Conservation (phyloP, 2,797 vertebrate species). For the Gouania willdenowi region DNA sequence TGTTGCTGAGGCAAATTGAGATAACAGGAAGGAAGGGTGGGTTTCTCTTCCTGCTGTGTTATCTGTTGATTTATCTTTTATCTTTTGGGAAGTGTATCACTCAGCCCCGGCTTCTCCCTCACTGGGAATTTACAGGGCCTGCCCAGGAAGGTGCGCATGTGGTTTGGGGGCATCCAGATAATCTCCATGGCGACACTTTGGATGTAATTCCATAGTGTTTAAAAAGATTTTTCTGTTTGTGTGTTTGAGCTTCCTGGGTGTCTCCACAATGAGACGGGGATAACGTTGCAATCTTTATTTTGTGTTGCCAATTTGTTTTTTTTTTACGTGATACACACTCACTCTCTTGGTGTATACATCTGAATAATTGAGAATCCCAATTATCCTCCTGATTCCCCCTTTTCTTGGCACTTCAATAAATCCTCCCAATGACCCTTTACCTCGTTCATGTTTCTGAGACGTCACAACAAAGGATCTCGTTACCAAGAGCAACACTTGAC, state of each 20-base stretch:
- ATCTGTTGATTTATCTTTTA: constrained; percentile 70
- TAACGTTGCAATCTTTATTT: constrained; percentile 23
- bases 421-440: constrained; percentile 3
- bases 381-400: neutral
- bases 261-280: constrained; percentile 38
- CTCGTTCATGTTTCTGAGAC: constrained; percentile 2
- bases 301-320: constrained; percentile 7
- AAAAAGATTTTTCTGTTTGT: constrained; percentile 21
- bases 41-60: constrained; percentile 48
- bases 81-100: constrained; percentile 65
- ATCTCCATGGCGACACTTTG: constrained; percentile 46
- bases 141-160: constrained; percentile 50
- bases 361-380: neutral
- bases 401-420: neutral
- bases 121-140: constrained; percentile 48
- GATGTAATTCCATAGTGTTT: constrained; percentile 34
- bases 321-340: constrained; percentile 1
- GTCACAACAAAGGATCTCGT: too few species aligned
- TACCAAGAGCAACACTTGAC: too few species aligned
- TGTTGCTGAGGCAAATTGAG: constrained; percentile 28
- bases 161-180: constrained; percentile 42
- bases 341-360: neutral
- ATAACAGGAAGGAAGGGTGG: constrained; percentile 72
- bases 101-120: constrained; percentile 47
- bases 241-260: constrained; percentile 7